phyloP scores from a whole-genome alignment of 2,113 vertebrate species.

The Cheirogaleus medius region DNA sequence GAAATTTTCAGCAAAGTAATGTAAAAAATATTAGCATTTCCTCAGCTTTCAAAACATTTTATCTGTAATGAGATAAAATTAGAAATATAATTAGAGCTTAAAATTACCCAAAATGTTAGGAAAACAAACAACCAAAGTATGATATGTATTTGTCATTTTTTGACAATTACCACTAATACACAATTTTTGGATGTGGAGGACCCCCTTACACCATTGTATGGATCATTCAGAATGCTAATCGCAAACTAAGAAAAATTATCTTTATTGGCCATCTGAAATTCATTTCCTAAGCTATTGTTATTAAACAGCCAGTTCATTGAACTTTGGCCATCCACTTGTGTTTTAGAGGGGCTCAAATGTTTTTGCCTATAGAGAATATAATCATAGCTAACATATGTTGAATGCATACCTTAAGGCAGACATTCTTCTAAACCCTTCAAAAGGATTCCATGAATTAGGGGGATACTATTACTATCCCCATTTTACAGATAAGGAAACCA shows the following conservation, averaged over 20 bases:
- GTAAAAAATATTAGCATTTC: neutral
- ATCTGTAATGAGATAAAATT: neutral
- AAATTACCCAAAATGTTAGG: neutral
- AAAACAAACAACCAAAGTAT: neutral
- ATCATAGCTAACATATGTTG: neutral
- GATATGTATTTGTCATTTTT: neutral
- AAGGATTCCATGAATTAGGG: neutral
- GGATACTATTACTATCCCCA: neutral
- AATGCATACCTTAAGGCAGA: neutral
- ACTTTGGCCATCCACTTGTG: neutral
- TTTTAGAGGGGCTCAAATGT: neutral
- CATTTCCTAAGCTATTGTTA: neutral
- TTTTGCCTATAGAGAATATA: neutral
- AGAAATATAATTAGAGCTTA: neutral
- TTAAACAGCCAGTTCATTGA: neutral
- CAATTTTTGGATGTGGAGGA: neutral
- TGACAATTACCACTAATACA: neutral
- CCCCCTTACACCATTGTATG: neutral
- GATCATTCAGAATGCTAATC: neutral
- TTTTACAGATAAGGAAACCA: neutral
- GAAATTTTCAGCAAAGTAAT: neutral
- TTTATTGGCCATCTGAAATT: neutral
- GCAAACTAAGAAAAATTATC: neutral
- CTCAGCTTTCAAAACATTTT: constrained; percentile 25
- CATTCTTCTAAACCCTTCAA: neutral